phyloP scores from a whole-genome alignment of 2,113 vertebrate species.

The Naja naja region DNA sequence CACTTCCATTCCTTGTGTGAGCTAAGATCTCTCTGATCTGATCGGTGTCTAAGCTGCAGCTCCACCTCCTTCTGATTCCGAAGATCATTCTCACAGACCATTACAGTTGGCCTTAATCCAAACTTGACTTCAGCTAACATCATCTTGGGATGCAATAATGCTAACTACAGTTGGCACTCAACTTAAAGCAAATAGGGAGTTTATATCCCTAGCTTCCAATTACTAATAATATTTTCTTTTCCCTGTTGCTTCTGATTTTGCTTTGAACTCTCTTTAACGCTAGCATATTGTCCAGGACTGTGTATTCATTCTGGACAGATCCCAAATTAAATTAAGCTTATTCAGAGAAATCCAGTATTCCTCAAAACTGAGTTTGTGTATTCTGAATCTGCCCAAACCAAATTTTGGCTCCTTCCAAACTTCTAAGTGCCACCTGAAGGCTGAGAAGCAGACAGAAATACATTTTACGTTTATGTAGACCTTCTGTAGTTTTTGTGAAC shows the following conservation, averaged over 20 bases:
- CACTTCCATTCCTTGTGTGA: no score
- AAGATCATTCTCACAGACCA: not conserved
- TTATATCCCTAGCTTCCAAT: no score
- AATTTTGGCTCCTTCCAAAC: not conserved
- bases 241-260: no score
- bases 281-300: not conserved
- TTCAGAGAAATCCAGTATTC: not conserved
- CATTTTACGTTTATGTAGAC: not conserved
- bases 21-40: not conserved
- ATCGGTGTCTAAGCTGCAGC: not conserved
- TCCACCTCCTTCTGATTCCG: not conserved
- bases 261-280: no score
- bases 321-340: not conserved
- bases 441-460: not conserved
- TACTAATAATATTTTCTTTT: no score
- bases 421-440: not conserved
- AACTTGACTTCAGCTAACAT: not conserved
- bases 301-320: not conserved
- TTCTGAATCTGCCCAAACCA: not conserved
- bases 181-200: no score
- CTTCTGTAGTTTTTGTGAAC: not conserved
- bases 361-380: not conserved
- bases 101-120: not conserved
- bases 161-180: no score
- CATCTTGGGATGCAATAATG: not conserved